Evolutionary conservation across 2,888 invertebrate species (phyloP).

Genomic region (Lumbricus terrestris): DNA sequence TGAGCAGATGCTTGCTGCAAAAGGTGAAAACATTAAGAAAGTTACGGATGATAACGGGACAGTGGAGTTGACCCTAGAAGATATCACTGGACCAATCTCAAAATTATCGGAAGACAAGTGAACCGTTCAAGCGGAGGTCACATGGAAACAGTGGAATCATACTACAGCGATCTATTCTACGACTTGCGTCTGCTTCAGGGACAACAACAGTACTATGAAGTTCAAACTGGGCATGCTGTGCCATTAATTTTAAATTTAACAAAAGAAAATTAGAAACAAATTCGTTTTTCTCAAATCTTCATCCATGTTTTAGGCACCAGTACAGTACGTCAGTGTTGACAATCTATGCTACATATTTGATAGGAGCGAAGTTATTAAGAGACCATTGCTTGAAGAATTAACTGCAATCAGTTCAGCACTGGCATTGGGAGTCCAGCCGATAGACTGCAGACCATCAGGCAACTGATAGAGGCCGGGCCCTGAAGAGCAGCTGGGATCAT

Average conservation of each 20-base stretch:
- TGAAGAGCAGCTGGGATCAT: not conserved
- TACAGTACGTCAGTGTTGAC: not conserved
- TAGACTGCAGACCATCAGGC: not conserved
- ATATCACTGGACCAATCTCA: not conserved
- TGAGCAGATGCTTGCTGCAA: conserved; percentile 82
- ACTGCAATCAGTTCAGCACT: not conserved
- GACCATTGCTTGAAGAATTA: not conserved
- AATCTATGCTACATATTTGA: not conserved
- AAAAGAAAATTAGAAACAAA: not conserved
- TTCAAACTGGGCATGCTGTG: not conserved
- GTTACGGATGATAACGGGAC: conserved; percentile 39
- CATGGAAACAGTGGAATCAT: no score
- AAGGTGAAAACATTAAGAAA: conserved; percentile 76
- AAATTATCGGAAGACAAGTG: not conserved
- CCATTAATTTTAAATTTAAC: not conserved
- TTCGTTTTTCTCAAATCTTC: not conserved
- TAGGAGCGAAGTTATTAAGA: not conserved
- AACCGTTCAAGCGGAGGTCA: not conserved
- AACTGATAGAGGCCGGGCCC: not conserved
- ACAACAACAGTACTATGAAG: not conserved
- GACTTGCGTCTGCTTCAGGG: not conserved
- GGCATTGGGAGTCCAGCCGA: not conserved
- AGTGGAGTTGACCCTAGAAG: conserved; percentile 30
- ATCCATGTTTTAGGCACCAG: not conserved
- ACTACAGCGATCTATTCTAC: no score